phyloP scores from a whole-genome alignment of 2,888 invertebrate species.

The Anthophora plumipes region DNA sequence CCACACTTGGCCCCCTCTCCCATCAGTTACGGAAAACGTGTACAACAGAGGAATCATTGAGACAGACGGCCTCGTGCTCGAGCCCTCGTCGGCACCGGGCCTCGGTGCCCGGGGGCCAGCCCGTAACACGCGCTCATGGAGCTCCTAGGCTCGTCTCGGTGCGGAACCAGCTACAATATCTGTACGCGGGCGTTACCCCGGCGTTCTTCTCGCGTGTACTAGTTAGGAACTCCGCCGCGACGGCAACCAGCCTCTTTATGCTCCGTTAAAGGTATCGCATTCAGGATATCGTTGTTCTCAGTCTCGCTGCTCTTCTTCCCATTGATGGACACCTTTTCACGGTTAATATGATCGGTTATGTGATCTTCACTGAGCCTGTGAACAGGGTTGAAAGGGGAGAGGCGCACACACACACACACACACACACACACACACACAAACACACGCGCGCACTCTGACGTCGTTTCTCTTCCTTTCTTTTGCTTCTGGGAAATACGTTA shows the following conservation, averaged over 20 bases:
- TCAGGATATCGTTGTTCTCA: neutral
- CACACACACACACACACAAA: too few relatives aligned
- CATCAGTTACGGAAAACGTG: slow-evolving; percentile 22
- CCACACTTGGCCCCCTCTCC: neutral
- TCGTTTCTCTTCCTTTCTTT: neutral
- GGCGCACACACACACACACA: too few relatives aligned
- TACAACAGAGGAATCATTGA: slow-evolving; percentile 27
- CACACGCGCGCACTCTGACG: too few relatives aligned
- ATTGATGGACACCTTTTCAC: neutral
- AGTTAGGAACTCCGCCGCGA: slow-evolving; percentile 40
- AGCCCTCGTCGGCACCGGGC: slow-evolving; percentile 66
- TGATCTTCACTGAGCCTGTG: neutral
- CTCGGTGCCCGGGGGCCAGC: slow-evolving; percentile 68
- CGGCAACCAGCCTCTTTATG: slow-evolving; percentile 30
- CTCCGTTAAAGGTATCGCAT: slow-evolving; percentile 48
- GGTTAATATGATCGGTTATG: neutral
- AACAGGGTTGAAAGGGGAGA: neutral
- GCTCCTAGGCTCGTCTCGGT: slow-evolving; percentile 62
- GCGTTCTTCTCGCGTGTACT: slow-evolving; percentile 47
- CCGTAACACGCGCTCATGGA: slow-evolving; percentile 59
- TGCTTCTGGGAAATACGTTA: neutral
- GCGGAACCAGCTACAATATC: slow-evolving; percentile 54
- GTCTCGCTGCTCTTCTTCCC: neutral
- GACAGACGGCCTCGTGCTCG: slow-evolving; percentile 32
- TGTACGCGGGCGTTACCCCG: slow-evolving; percentile 67